Evolutionary conservation across 2,888 invertebrate species (phyloP).

Genomic region (Agrochola circellaris): DNA sequence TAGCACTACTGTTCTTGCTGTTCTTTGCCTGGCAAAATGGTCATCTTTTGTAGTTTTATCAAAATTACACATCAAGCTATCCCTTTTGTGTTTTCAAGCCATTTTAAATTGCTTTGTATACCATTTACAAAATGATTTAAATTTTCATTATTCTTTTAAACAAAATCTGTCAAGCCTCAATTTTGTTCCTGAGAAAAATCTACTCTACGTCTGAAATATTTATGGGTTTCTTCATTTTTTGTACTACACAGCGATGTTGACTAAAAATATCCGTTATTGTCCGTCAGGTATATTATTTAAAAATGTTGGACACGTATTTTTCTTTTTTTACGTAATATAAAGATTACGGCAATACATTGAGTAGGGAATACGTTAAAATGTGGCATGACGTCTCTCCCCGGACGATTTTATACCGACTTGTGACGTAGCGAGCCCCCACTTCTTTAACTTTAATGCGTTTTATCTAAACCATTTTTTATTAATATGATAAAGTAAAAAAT

Average conservation of each 20-base stretch:
- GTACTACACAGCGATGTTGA: neutral
- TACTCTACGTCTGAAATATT: neutral
- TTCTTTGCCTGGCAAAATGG: neutral
- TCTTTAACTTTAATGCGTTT: too few species aligned
- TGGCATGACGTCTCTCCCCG: too few species aligned
- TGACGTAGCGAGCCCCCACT: too few species aligned
- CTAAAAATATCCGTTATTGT: too few species aligned
- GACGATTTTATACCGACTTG: too few species aligned
- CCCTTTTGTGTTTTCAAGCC: neutral
- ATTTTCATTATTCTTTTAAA: neutral
- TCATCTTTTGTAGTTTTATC: neutral
- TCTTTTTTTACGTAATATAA: too few species aligned
- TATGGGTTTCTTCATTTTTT: neutral
- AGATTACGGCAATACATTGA: too few species aligned
- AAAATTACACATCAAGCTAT: neutral
- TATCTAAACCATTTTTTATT: too few species aligned
- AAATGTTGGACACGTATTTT: too few species aligned
- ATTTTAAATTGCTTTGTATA: neutral
- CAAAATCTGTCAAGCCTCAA: neutral
- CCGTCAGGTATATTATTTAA: too few species aligned
- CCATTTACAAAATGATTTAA: neutral
- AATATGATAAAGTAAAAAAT: too few species aligned
- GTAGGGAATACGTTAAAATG: too few species aligned
- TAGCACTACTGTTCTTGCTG: neutral
- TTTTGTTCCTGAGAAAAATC: neutral